A percentile compares a stretch with the other conserved stretches of the same genome.
phyloP scores from a whole-genome alignment of 2,113 vertebrate species.

The Rhynchopsitta pachyrhyncha region DNA sequence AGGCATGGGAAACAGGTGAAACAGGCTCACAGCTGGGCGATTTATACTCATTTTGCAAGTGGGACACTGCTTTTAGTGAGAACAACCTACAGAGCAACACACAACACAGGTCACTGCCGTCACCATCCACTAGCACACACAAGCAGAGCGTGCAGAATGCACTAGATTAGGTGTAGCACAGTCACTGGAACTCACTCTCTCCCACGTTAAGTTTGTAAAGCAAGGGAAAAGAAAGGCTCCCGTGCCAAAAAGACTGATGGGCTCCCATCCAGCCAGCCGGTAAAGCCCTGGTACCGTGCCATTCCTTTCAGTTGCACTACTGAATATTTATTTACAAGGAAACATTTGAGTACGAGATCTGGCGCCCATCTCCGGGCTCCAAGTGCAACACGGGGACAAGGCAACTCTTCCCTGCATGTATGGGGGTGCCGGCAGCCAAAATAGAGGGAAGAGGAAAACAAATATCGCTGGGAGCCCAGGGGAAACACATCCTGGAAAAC shows the following conservation, averaged over 20 bases:
- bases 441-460: neutral
- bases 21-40: neutral
- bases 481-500: neutral
- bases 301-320: slow-evolving; percentile 14
- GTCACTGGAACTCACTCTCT: neutral
- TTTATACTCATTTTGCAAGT: neutral
- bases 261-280: slow-evolving; percentile 2
- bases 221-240: neutral
- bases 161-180: neutral
- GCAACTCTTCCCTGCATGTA: neutral
- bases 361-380: neutral
- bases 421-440: neutral
- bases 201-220: neutral
- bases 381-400: neutral
- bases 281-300: slow-evolving; percentile 19
- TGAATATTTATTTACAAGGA: slow-evolving; percentile 54
- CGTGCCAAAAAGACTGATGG: slow-evolving; percentile 14
- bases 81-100: neutral
- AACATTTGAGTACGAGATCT: neutral
- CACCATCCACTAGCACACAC: rapidly evolving
- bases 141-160: neutral
- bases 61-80: neutral
- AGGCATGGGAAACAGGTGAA: slow-evolving; percentile 39
- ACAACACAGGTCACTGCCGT: neutral
- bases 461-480: neutral